Evolutionary conservation across 2,113 vertebrate species (phyloP).

Genomic region (Stomatorhinus ivindoensis): DNA sequence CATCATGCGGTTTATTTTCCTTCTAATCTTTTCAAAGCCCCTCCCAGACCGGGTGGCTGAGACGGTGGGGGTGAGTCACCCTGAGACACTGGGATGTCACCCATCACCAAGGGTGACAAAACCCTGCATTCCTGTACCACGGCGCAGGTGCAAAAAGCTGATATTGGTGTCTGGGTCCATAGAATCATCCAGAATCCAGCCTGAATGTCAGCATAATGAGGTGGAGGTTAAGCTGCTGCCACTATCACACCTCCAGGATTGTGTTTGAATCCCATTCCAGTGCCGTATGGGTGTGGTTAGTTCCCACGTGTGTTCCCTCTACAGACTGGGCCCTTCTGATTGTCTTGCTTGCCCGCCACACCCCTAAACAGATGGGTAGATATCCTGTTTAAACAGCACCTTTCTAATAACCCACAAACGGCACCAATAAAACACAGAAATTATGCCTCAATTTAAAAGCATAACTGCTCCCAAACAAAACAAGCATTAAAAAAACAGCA

Average conservation of each 20-base stretch:
- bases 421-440: neutral
- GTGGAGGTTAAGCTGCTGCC: neutral
- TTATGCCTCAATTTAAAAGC: neutral
- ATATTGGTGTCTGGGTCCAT: neutral
- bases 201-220: neutral
- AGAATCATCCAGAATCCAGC: neutral
- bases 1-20: neutral
- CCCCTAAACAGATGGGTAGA: neutral
- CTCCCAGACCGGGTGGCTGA: neutral
- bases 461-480: neutral
- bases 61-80: neutral
- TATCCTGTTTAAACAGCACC: neutral
- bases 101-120: neutral
- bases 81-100: neutral
- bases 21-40: neutral
- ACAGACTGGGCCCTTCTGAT: neutral
- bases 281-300: neutral
- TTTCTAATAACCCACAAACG: neutral
- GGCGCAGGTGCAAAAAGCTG: neutral
- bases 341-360: neutral
- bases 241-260: neutral
- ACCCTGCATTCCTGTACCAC: neutral
- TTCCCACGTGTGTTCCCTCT: neutral
- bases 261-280: neutral
- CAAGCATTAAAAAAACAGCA: neutral